These are phyloP conservation scores for Drosophila bunnanda DNA, from an alignment of 2,888 invertebrate genomes.

Conservation along the genomic window DNA sequence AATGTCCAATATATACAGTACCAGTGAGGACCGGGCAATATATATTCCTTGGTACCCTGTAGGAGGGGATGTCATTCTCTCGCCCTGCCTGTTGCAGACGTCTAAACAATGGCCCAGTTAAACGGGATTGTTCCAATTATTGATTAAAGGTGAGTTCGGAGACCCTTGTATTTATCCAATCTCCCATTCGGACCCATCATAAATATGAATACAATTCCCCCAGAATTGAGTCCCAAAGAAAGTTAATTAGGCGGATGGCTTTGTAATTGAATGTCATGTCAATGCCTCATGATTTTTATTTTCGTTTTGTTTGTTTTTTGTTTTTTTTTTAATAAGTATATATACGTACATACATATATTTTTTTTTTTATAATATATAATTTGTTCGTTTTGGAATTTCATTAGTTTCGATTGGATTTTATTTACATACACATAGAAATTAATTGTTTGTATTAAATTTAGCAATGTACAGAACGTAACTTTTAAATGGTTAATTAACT, in stretches of 20 bases:
- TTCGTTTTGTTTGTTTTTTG: conserved; percentile 20
- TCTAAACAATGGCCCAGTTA: neutral
- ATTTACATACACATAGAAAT: conserved; percentile 59
- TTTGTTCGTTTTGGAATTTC: conserved; percentile 54
- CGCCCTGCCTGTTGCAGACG: conserved; percentile 21
- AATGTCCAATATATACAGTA: neutral
- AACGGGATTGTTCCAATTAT: conserved; percentile 18
- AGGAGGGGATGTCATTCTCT: neutral
- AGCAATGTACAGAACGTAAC: conserved; percentile 58
- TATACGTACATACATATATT: conserved; percentile 55
- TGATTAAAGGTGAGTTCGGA: conserved; percentile 28
- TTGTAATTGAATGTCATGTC: conserved; percentile 64
- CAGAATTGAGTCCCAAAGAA: conserved; percentile 30
- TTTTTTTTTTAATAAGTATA: conserved; percentile 64
- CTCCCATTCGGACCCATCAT: conserved; percentile 1
- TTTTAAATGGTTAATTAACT: conserved; percentile 39
- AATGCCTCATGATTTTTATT: conserved; percentile 60
- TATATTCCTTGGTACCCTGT: conserved; percentile 1
- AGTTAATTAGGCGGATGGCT: conserved; percentile 28
- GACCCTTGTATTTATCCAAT: conserved; percentile 15
- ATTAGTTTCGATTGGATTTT: conserved; percentile 35
- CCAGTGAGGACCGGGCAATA: neutral
- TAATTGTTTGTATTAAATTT: conserved; percentile 35
- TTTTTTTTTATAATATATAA: conserved; percentile 56
- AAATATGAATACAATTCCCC: conserved; percentile 9